Percentiles rank a stretch among this genome's conserved stretches.
Evolutionary conservation across 2,113 vertebrate species (phyloP).

Genomic region (Empidonax traillii): DNA sequence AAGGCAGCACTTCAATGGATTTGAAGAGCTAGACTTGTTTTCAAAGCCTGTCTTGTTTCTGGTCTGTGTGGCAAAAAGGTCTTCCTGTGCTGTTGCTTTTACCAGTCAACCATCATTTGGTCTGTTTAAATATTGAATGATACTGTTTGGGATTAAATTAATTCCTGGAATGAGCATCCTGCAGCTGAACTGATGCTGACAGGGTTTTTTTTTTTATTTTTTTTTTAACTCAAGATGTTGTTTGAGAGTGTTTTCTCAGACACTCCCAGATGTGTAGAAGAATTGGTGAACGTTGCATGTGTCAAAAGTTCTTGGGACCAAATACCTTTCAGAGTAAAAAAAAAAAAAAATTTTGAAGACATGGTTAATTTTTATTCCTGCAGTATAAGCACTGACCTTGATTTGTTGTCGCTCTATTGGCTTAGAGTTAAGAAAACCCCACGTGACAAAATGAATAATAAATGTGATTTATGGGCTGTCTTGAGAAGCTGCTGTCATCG

Average conservation of each 20-base stretch:
- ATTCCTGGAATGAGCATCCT: not conserved
- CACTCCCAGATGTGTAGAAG: not conserved
- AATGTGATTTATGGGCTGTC: constrained; percentile 49
- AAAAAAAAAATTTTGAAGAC: not conserved
- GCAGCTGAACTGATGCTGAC: not conserved
- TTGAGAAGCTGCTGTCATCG: constrained; percentile 32
- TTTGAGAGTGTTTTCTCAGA: not conserved
- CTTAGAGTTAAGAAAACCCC: constrained; percentile 39
- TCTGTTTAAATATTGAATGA: not conserved
- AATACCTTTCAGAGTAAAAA: not conserved
- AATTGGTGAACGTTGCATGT: not conserved
- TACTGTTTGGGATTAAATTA: not conserved
- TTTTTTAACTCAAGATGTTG: not conserved
- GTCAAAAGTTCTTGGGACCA: not conserved
- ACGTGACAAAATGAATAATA: constrained; percentile 25
- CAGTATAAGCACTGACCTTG: not conserved
- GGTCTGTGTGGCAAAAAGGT: not conserved
- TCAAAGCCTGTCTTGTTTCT: not conserved
- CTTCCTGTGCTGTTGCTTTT: not conserved
- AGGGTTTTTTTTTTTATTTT: not conserved
- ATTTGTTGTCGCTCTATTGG: not conserved
- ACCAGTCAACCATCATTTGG: not conserved
- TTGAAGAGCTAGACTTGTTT: not conserved
- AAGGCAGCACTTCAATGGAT: not conserved
- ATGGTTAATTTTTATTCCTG: constrained; percentile 3